A percentile compares a stretch with the other conserved stretches of the same genome.
Evolutionary conservation across 2,888 invertebrate species (phyloP).

Genomic region (Arenicola marina): DNA sequence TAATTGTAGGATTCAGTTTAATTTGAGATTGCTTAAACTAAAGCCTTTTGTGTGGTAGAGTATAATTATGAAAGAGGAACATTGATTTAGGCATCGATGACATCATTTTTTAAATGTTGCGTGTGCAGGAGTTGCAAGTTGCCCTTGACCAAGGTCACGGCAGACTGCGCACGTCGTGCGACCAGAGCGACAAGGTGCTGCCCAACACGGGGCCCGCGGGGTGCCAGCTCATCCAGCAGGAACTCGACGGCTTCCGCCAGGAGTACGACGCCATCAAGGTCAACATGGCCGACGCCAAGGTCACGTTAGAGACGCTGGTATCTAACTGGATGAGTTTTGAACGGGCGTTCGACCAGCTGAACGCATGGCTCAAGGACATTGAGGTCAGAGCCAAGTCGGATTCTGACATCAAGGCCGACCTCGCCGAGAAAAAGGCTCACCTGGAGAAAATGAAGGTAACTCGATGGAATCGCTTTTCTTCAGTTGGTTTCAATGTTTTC

Average conservation of each 20-base stretch:
- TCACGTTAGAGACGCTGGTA: constrained; percentile 75
- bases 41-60: too few relatives aligned
- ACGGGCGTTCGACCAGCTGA: constrained; percentile 74
- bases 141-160: constrained; percentile 91
- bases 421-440: constrained; percentile 87
- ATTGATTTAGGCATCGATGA: constrained; percentile 43
- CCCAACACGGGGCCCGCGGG: constrained; percentile 90
- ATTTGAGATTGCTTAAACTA: too few relatives aligned
- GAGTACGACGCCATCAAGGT: constrained; percentile 86
- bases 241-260: constrained; percentile 83
- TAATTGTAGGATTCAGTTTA: too few relatives aligned
- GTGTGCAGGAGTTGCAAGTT: constrained; percentile 85
- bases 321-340: constrained; percentile 84
- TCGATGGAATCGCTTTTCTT: too few relatives aligned
- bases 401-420: constrained; percentile 83
- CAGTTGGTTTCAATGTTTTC: too few relatives aligned
- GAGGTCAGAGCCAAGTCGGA: constrained; percentile 82
- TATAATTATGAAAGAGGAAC: too few relatives aligned
- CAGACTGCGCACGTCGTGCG: constrained; percentile 73
- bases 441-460: constrained; percentile 83
- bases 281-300: constrained; percentile 63
- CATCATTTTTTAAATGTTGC: not conserved
- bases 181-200: constrained; percentile 89
- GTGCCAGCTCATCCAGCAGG: constrained; percentile 86
- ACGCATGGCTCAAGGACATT: constrained; percentile 77